Conservation (phyloP, 2,113 vertebrate genomes). For the Pao palembangensis region DNA sequence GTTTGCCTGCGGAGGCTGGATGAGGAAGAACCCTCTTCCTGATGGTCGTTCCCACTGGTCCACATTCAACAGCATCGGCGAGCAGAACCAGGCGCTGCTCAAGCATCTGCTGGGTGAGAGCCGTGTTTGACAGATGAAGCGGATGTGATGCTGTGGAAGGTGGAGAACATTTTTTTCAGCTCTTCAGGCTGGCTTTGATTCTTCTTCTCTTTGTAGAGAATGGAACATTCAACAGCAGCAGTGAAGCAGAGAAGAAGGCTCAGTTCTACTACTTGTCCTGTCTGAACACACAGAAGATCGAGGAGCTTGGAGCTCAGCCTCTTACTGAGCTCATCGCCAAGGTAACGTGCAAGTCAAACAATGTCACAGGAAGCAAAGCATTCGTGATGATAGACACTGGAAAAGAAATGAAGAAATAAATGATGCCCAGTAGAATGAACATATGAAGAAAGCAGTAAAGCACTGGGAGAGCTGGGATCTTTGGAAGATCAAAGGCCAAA, state of each 20-base stretch:
- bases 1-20: constrained; percentile 95
- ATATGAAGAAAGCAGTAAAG: too few species aligned
- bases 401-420: too few species aligned
- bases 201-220: constrained; percentile 78
- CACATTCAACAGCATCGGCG: constrained; percentile 97
- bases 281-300: constrained; percentile 87
- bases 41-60: constrained; percentile 93
- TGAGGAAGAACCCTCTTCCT: constrained; percentile 90
- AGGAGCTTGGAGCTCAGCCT: constrained; percentile 89
- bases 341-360: constrained; percentile 62
- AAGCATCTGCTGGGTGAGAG: constrained; percentile 91
- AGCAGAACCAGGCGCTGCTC: constrained; percentile 96
- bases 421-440: too few species aligned
- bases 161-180: too few species aligned
- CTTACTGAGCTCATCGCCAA: constrained; percentile 90
- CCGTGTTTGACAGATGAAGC: not conserved
- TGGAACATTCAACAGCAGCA: constrained; percentile 91
- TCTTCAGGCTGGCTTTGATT: not conserved
- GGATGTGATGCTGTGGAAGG: not conserved
- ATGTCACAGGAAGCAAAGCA: not conserved
- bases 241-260: constrained; percentile 92
- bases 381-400: too few species aligned
- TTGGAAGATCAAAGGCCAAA: too few species aligned
- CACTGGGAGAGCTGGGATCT: too few species aligned
- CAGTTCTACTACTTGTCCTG: constrained; percentile 94